Evolutionary conservation across 2,113 vertebrate species (phyloP).

Genomic region (Poeciliopsis prolifica): DNA sequence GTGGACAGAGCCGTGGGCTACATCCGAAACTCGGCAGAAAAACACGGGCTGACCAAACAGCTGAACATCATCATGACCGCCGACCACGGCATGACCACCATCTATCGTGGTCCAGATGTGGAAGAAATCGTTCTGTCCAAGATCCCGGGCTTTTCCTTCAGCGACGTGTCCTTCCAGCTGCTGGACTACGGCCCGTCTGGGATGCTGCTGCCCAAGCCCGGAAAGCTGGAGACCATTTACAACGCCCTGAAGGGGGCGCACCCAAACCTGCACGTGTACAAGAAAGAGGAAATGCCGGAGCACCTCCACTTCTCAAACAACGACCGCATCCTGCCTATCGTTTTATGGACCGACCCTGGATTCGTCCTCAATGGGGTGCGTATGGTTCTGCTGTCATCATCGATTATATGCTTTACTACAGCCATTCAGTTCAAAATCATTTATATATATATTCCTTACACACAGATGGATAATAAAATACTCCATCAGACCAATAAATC

Average conservation of each 20-base stretch:
- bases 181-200: constrained; percentile 87
- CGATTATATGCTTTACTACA: too few relatives aligned
- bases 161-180: constrained; percentile 85
- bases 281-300: constrained; percentile 84
- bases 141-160: constrained; percentile 82
- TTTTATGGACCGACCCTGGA: constrained; percentile 84
- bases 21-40: constrained; percentile 70
- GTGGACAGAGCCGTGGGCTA: constrained; percentile 89
- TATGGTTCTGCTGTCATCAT: not conserved
- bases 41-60: constrained; percentile 51
- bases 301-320: constrained; percentile 81
- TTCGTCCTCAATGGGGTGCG: constrained; percentile 92
- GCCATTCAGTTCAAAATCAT: too few relatives aligned
- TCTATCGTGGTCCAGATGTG: constrained; percentile 61
- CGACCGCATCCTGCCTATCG: constrained; percentile 82
- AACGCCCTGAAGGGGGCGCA: constrained; percentile 81
- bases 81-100: constrained; percentile 88
- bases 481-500: too few relatives aligned
- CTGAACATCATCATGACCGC: constrained; percentile 90
- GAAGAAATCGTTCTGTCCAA: constrained; percentile 78
- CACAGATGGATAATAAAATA: too few relatives aligned
- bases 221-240: constrained; percentile 85
- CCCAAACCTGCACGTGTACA: constrained; percentile 86
- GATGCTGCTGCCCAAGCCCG: constrained; percentile 87
- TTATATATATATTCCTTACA: too few relatives aligned